Evolutionary conservation across 2,113 vertebrate genomes (phyloP).

Genomic region (Erythrocercus mccallii): DNA sequence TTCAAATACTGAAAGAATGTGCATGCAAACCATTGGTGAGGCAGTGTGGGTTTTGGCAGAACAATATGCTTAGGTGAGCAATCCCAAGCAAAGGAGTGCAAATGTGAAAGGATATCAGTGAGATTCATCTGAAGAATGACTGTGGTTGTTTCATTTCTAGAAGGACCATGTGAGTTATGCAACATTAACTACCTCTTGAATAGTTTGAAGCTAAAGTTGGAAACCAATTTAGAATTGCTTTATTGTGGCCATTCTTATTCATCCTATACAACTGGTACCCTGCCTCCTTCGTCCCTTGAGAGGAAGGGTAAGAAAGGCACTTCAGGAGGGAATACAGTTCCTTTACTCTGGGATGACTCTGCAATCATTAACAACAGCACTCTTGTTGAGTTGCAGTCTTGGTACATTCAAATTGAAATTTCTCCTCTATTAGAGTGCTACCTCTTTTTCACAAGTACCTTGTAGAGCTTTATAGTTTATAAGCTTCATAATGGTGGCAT

Average conservation of each 20-base stretch:
- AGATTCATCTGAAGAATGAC: background rate
- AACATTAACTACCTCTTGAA: background rate
- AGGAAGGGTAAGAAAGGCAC: background rate
- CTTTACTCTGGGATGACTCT: background rate
- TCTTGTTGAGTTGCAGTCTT: background rate
- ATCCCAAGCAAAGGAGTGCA: background rate
- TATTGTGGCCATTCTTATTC: background rate
- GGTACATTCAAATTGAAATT: background rate
- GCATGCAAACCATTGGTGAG: background rate
- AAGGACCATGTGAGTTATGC: background rate
- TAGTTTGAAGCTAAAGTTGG: background rate
- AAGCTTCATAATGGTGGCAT: background rate
- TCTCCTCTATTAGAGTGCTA: background rate
- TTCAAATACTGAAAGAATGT: background rate
- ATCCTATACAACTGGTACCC: background rate
- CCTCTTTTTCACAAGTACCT: background rate
- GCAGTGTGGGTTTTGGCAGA: background rate
- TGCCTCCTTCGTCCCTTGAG: background rate
- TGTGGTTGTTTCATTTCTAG: background rate
- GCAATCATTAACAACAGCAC: constrained; percentile 1
- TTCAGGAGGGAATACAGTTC: background rate
- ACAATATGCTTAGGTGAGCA: background rate
- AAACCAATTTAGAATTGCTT: background rate
- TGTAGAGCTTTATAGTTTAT: background rate
- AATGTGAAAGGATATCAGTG: background rate